Evolutionary conservation across 2,113 vertebrate species (phyloP).

Genomic region (Okapia johnstoni): DNA sequence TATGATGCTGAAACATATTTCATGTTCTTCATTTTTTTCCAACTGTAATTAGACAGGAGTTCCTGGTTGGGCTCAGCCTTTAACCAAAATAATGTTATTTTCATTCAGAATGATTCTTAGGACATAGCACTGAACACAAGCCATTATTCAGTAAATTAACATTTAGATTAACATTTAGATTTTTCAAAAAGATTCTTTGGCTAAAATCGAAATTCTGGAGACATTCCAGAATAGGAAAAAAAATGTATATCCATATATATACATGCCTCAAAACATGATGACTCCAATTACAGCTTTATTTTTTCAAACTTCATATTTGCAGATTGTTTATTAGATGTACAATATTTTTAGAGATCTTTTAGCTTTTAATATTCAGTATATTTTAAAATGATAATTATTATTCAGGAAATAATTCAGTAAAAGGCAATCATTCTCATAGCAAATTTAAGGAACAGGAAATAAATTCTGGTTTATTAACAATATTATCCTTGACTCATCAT

Average conservation of each 20-base stretch:
- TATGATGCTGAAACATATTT: neutral
- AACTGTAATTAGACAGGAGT: neutral
- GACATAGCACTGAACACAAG: neutral
- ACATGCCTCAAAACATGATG: neutral
- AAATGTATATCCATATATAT: neutral
- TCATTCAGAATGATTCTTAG: neutral
- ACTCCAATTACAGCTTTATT: neutral
- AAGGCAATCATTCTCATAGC: slow-evolving; percentile 31
- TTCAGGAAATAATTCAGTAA: slow-evolving; percentile 32
- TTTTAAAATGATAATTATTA: slow-evolving; percentile 16
- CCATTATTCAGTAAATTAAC: neutral
- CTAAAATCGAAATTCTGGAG: neutral
- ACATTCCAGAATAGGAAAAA: neutral
- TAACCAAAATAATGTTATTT: neutral
- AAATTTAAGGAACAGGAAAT: slow-evolving; percentile 4
- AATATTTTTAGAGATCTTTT: neutral
- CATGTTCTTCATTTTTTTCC: neutral
- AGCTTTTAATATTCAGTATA: neutral
- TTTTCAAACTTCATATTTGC: neutral
- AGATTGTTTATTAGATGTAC: neutral
- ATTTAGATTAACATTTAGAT: neutral
- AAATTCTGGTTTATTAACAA: neutral
- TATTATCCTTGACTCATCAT: neutral
- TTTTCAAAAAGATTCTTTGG: neutral
- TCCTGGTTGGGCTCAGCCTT: neutral